These are phyloP conservation scores for Ataeniobius toweri DNA, from an alignment of 2,797 vertebrate species.

Conservation along the genomic window DNA sequence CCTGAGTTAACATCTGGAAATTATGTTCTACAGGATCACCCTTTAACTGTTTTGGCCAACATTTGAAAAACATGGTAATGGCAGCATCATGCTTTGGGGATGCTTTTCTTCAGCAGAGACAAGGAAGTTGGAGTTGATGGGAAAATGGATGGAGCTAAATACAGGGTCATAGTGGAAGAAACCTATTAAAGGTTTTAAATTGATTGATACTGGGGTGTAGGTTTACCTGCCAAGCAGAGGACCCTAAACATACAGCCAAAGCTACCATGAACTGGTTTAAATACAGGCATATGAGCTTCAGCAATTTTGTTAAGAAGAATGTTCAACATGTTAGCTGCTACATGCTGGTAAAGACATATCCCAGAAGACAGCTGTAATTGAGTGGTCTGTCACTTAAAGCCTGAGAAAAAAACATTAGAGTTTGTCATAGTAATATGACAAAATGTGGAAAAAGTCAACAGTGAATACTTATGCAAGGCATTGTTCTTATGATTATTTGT, in stretches of 20 bases:
- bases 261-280: background rate
- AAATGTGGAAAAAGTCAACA: background rate
- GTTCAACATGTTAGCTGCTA: background rate
- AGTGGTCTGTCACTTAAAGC: background rate
- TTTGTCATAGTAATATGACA: background rate
- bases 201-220: background rate
- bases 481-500: slow-evolving; percentile 3
- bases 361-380: background rate
- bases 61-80: background rate
- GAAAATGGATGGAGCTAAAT: background rate
- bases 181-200: background rate
- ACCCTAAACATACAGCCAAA: background rate
- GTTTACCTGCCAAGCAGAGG: background rate
- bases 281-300: background rate
- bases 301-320: background rate
- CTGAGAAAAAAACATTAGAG: background rate
- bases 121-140: background rate
- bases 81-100: background rate
- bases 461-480: background rate
- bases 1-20: background rate
- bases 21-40: background rate
- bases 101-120: background rate
- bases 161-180: background rate
- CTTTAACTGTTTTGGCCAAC: background rate
- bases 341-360: background rate